These are phyloP conservation scores for Microplitis manilae DNA, from an alignment of 2,888 invertebrate genomes.

Conservation along the genomic window DNA sequence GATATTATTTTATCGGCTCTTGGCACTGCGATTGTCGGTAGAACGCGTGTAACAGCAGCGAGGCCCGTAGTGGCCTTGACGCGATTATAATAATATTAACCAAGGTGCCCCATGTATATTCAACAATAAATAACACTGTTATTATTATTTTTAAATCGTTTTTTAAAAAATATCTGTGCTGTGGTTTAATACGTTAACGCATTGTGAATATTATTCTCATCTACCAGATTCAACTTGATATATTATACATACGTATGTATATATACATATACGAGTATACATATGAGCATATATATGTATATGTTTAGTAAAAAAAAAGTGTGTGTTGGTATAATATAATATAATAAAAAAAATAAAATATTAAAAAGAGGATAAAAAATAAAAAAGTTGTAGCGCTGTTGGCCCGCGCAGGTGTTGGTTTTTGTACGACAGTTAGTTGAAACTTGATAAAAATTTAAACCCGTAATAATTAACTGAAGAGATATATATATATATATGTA, in stretches of 20 bases:
- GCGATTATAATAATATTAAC: slow-evolving; percentile 23
- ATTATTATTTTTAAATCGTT: not conserved
- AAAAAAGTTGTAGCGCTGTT: slow-evolving; percentile 36
- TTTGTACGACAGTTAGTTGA: slow-evolving; percentile 53
- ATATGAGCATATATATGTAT: not conserved
- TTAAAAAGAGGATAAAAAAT: slow-evolving; percentile 3
- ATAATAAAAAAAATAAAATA: slow-evolving; percentile 23
- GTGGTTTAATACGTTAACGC: slow-evolving; percentile 22
- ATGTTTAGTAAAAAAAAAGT: slow-evolving; percentile 11
- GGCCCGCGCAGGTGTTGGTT: slow-evolving; percentile 42
- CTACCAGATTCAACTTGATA: not conserved
- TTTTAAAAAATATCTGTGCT: not conserved
- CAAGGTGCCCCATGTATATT: not conserved
- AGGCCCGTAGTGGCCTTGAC: slow-evolving; percentile 42
- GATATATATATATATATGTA: not conserved
- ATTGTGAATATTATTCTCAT: not conserved
- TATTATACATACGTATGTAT: slow-evolving; percentile 10
- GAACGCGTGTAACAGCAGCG: slow-evolving; percentile 43
- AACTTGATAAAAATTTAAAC: slow-evolving; percentile 53
- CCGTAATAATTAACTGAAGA: not conserved
- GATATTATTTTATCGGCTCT: slow-evolving; percentile 45
- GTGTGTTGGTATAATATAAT: slow-evolving; percentile 25
- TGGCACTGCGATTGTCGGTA: slow-evolving; percentile 43
- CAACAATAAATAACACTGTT: not conserved
- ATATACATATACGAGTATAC: not conserved